A percentile compares a stretch with the other conserved stretches of the same genome.
These are phyloP conservation scores for Metopolophium dirhodum DNA, from an alignment of 1,140 invertebrate species.

Conservation along the genomic window DNA sequence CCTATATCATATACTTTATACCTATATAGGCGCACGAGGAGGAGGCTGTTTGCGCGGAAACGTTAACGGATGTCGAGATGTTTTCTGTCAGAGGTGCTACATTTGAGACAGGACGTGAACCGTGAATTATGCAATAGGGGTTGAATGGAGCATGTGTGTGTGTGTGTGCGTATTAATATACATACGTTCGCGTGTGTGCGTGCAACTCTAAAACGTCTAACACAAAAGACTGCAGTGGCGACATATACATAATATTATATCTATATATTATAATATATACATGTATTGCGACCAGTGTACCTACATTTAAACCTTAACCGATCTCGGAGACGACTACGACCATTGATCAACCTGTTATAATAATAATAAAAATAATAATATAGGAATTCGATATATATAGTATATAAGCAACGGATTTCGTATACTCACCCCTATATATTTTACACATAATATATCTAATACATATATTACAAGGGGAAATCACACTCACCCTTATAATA, in stretches of 20 bases:
- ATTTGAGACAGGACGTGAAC: conserved; percentile 21
- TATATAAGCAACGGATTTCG: background rate
- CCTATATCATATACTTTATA: too few species aligned
- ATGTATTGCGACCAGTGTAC: background rate
- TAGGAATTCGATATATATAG: background rate
- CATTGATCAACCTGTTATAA: conserved; percentile 32
- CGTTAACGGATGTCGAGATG: conserved; percentile 43
- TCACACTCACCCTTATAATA: background rate
- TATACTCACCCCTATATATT: background rate
- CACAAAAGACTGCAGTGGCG: conserved; percentile 22
- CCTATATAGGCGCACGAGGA: background rate
- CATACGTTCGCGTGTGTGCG: background rate
- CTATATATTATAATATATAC: too few species aligned
- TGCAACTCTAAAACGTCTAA: conserved; percentile 21
- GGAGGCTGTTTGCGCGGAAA: conserved; percentile 24
- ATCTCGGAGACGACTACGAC: background rate
- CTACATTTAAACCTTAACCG: background rate
- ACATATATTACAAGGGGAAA: conserved; percentile 1
- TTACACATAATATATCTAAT: background rate
- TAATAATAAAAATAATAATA: background rate
- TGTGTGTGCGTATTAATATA: background rate
- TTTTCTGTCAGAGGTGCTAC: background rate
- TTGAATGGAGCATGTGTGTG: background rate
- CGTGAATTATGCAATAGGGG: conserved; percentile 48
- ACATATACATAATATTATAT: background rate